These are phyloP conservation scores for Xiphophorus couchianus DNA, from an alignment of 2,113 vertebrate species.

Conservation along the genomic window DNA sequence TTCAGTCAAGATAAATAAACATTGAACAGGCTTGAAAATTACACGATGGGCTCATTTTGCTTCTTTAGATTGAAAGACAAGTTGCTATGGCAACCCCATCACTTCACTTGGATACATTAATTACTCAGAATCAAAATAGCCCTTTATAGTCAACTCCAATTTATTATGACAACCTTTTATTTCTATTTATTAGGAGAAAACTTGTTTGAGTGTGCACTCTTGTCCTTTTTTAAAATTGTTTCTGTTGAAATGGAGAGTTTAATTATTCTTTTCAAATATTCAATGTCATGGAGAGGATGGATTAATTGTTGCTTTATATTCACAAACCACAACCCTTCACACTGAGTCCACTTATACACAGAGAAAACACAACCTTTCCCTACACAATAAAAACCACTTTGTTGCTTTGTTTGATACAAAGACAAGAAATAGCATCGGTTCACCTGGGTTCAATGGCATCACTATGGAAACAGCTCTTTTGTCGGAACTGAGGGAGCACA, in stretches of 20 bases:
- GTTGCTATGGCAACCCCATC: neutral
- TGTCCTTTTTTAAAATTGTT: neutral
- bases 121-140: constrained; percentile 4
- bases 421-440: constrained; percentile 12
- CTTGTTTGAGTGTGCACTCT: neutral
- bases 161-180: constrained; percentile 1
- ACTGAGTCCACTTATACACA: constrained; percentile 3
- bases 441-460: constrained; percentile 13
- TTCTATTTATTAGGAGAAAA: constrained; percentile 3
- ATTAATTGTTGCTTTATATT: neutral
- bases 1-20: neutral
- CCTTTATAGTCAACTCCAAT: neutral
- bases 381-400: neutral
- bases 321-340: neutral
- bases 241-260: neutral
- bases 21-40: neutral
- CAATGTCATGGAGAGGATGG: neutral
- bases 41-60: neutral
- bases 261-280: neutral
- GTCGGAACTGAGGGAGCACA: constrained; percentile 5
- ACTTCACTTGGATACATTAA: neutral
- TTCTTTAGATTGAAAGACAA: neutral
- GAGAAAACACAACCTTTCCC: constrained; percentile 20
- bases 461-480: constrained; percentile 46
- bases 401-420: constrained; percentile 4